These are phyloP conservation scores for Trinorchestia longiramus DNA, from an alignment of 1,140 invertebrate species.

Conservation along the genomic window DNA sequence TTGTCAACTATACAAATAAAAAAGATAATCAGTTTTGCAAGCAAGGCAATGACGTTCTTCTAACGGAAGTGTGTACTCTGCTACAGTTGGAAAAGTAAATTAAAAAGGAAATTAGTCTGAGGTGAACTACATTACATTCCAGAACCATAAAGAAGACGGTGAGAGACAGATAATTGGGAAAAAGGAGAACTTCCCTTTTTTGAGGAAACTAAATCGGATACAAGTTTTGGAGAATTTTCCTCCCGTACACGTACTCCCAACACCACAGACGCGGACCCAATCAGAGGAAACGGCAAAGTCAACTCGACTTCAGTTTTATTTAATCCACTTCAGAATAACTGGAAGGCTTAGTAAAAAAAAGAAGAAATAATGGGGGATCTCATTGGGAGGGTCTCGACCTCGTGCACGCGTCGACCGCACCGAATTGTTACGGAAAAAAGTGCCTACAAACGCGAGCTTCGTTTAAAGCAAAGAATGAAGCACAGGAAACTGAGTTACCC, in stretches of 20 bases:
- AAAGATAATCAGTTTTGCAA: too few relatives aligned
- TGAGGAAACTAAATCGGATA: neutral
- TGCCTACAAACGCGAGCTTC: neutral
- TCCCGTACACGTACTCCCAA: neutral
- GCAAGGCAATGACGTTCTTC: too few relatives aligned
- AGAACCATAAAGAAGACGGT: neutral
- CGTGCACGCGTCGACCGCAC: neutral
- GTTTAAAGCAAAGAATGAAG: neutral
- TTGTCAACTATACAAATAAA: too few relatives aligned
- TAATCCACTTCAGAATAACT: neutral
- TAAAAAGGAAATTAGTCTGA: neutral
- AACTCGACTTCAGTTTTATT: neutral
- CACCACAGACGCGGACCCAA: neutral
- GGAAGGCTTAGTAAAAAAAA: neutral
- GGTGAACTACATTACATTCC: neutral
- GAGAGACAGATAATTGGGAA: neutral
- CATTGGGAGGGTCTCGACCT: constrained; percentile 36
- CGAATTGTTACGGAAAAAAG: neutral
- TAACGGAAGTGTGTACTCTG: neutral
- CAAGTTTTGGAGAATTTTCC: neutral
- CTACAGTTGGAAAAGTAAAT: neutral
- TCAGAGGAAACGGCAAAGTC: neutral
- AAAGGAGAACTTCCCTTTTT: neutral
- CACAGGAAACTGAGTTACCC: neutral
- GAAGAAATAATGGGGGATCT: neutral